A percentile compares a stretch with the other conserved stretches of the same genome.
Conservation (phyloP, 2,113 vertebrate species). For the Balaenoptera acutorostrata region DNA sequence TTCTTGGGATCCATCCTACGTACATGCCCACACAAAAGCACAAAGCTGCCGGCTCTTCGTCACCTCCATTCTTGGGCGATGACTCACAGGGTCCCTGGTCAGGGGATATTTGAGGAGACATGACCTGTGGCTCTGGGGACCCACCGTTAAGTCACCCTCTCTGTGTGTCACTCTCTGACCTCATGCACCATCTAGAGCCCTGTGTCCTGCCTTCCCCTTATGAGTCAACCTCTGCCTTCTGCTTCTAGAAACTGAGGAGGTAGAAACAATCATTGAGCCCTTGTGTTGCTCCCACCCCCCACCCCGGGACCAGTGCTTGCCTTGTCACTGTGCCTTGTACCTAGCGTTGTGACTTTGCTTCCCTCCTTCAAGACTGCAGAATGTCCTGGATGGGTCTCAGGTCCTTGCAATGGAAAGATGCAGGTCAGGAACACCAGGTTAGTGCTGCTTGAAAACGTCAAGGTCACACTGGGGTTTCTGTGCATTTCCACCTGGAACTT, state of each 20-base stretch:
- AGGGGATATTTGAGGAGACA: not conserved
- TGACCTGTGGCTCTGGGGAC: not conserved
- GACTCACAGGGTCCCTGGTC: not conserved
- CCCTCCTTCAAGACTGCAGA: not conserved
- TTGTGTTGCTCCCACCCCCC: not conserved
- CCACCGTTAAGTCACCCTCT: not conserved
- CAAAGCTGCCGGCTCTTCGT: not conserved
- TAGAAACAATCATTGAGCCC: not conserved
- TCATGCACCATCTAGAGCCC: not conserved
- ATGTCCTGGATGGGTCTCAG: not conserved
- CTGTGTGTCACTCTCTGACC: not conserved
- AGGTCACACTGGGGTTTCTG: not conserved
- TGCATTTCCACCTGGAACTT: not conserved
- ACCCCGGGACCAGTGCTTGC: not conserved
- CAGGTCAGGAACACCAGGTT: not conserved
- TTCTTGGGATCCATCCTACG: not conserved
- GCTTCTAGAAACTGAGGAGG: not conserved
- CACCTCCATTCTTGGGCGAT: not conserved
- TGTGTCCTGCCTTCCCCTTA: not conserved
- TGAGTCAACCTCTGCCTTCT: not conserved
- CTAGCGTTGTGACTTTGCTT: not conserved
- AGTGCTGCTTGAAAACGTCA: not conserved
- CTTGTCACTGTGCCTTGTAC: not conserved
- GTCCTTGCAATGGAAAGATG: not conserved
- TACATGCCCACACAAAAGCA: not conserved